These are phyloP conservation scores for Caenorhabditis uteleia DNA, from an alignment of 2,888 invertebrate species.

Conservation along the genomic window DNA sequence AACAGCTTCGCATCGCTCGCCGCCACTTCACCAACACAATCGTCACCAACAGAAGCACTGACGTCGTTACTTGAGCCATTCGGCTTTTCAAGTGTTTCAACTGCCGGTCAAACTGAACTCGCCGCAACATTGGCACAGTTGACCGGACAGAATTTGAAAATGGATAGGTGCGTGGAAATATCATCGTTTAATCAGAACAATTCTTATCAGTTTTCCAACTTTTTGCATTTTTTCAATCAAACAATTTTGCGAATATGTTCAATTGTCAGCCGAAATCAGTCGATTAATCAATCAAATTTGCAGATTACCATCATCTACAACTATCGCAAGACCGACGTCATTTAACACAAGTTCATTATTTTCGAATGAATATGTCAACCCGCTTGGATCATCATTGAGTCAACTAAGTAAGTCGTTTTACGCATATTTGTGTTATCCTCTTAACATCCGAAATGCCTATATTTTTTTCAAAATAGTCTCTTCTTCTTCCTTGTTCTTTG, in stretches of 20 bases:
- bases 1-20: conserved; percentile 10
- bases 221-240: no score
- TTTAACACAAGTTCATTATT: conserved; percentile 8
- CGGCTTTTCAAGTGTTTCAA: conserved; percentile 6
- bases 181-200: conserved; percentile 1
- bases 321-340: conserved; percentile 23
- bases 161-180: conserved; percentile 1
- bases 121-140: conserved; percentile 25
- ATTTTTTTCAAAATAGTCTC: no score
- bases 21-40: conserved; percentile 7
- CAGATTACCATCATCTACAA: conserved; percentile 16
- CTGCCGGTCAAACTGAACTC: conserved; percentile 18
- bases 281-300: conserved; percentile 7
- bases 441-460: no score
- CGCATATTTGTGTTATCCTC: no score
- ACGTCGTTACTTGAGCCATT: conserved; percentile 39
- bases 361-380: conserved; percentile 15
- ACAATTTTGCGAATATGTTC: no score
- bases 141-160: conserved; percentile 12
- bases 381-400: conserved; percentile 32
- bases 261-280: conserved; percentile 6
- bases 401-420: no score
- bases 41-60: conserved; percentile 21
- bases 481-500: no score
- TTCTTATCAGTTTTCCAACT: background rate